Percentiles rank a stretch among this genome's conserved stretches.
phyloP scores from a whole-genome alignment of 2,797 vertebrate genomes.

The Neostethus bicornis region DNA sequence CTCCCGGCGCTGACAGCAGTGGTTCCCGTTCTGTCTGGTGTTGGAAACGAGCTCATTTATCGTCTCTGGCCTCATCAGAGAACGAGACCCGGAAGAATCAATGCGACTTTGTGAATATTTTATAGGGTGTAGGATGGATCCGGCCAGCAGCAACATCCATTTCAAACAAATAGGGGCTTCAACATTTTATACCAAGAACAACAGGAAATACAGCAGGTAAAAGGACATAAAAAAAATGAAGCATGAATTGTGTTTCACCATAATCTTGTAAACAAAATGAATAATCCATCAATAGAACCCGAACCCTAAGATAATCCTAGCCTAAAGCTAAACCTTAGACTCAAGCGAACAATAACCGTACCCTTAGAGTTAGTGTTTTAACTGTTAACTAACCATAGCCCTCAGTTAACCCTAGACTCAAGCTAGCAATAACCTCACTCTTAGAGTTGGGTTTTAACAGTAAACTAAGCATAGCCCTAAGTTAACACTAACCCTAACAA shows the following conservation, averaged over 20 bases:
- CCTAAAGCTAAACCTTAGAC: no score
- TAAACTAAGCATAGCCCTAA: no score
- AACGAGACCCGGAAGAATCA: slow-evolving; percentile 25
- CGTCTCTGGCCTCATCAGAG: slow-evolving; percentile 20
- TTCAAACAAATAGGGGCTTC: background rate
- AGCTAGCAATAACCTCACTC: no score
- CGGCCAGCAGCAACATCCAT: background rate
- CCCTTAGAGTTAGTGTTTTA: no score
- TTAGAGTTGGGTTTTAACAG: no score
- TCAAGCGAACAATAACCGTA: no score
- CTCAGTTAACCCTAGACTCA: no score
- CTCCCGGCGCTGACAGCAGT: slow-evolving; percentile 34
- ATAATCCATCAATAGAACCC: no score
- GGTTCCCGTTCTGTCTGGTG: slow-evolving; percentile 27
- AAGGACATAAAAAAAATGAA: background rate
- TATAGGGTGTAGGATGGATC: slow-evolving; percentile 34
- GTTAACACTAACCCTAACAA: no score
- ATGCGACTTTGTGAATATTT: slow-evolving; percentile 55
- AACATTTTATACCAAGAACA: slow-evolving; percentile 4
- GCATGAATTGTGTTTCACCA: background rate
- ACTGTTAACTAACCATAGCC: no score
- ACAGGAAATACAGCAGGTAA: background rate
- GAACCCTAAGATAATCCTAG: no score
- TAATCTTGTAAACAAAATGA: no score
- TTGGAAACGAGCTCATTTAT: slow-evolving; percentile 31